Percentiles rank a stretch among this genome's conserved stretches.
phyloP scores from a whole-genome alignment of 1,140 invertebrate genomes.

The Drosophila suzukii region DNA sequence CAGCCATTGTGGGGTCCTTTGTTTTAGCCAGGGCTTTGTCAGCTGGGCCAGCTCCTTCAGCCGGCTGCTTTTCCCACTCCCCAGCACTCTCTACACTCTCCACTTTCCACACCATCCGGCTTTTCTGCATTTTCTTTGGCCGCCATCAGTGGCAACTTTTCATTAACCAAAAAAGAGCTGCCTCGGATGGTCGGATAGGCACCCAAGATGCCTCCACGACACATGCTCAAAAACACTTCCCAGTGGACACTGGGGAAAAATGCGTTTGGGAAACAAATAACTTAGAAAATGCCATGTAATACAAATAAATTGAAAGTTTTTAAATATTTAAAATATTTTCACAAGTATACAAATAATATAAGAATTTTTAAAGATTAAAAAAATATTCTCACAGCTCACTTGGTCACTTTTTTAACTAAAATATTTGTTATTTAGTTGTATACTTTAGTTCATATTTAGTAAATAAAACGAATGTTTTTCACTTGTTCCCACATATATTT shows the following conservation, averaged over 20 bases:
- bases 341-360: no score
- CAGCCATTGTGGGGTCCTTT: conserved; percentile 46
- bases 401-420: no score
- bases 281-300: no score
- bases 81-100: not conserved
- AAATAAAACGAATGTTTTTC: no score
- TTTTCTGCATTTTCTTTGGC: conserved; percentile 37
- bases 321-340: no score
- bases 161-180: conserved; percentile 53
- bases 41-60: conserved; percentile 49
- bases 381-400: no score
- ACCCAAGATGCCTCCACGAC: conserved; percentile 10
- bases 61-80: not conserved
- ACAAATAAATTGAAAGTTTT: no score
- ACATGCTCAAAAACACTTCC: conserved; percentile 17
- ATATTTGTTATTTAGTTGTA: no score
- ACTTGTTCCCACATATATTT: no score
- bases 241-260: conserved; percentile 2
- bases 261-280: no score
- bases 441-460: no score
- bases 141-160: conserved; percentile 68
- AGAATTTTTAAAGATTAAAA: no score
- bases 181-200: conserved; percentile 9
- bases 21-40: conserved; percentile 48
- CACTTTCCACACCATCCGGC: not conserved